These are phyloP conservation scores for Hemiprocne comata DNA, from an alignment of 2,113 vertebrate species.

Conservation along the genomic window DNA sequence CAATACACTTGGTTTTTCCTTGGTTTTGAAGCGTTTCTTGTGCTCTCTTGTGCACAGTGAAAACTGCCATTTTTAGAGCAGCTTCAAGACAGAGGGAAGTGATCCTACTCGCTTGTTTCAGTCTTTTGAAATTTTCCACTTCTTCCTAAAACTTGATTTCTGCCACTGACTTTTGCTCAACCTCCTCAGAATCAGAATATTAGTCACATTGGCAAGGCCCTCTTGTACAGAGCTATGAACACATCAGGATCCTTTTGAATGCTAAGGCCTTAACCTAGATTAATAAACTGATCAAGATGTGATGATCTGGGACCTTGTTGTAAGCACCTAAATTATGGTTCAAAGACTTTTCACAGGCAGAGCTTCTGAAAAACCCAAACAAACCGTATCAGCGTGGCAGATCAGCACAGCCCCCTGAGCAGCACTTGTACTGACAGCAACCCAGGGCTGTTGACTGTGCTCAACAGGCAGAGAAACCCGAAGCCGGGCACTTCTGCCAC, in stretches of 20 bases:
- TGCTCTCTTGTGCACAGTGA: background rate
- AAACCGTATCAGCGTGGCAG: background rate
- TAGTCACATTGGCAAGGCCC: background rate
- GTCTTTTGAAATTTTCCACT: background rate
- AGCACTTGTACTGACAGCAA: background rate
- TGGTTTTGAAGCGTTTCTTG: background rate
- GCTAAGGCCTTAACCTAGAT: background rate
- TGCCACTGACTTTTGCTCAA: background rate
- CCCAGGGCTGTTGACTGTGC: slow-evolving; percentile 24
- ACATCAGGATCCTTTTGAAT: background rate
- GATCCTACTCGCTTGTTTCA: background rate
- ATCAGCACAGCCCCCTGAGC: background rate
- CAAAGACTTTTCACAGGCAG: background rate
- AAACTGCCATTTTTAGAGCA: background rate
- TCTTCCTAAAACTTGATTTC: background rate
- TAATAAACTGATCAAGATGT: background rate
- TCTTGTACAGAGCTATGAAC: background rate
- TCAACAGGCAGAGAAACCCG: slow-evolving; percentile 47
- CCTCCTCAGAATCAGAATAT: background rate
- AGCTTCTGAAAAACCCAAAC: slow-evolving; percentile 39
- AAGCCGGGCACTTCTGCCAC: slow-evolving; percentile 23
- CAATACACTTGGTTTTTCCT: background rate
- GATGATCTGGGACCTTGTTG: background rate
- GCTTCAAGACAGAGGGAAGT: background rate
- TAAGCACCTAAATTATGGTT: background rate